These are phyloP conservation scores for Clarias pachynema DNA, from an alignment of 2,797 vertebrate genomes.

Conservation along the genomic window DNA sequence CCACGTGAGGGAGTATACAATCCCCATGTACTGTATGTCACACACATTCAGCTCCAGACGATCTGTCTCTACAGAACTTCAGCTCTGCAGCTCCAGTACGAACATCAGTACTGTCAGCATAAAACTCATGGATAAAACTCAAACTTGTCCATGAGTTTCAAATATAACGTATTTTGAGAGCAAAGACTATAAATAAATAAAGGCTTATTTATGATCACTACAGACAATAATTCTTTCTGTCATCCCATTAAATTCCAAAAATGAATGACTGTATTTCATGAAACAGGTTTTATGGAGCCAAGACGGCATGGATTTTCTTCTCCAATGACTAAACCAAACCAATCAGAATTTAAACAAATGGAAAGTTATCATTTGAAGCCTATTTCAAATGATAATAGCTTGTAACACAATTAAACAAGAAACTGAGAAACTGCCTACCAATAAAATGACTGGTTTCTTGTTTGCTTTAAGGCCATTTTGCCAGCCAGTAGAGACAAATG, in stretches of 20 bases:
- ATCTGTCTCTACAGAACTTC: background rate
- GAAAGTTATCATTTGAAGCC: background rate
- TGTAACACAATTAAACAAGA: background rate
- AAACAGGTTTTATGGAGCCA: background rate
- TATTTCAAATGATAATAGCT: background rate
- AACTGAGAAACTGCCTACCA: background rate
- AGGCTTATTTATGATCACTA: background rate
- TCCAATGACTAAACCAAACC: background rate
- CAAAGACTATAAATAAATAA: background rate
- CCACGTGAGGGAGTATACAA: background rate
- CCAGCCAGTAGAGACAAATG: background rate
- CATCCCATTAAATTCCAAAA: background rate
- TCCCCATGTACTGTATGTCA: background rate
- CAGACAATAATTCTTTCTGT: background rate
- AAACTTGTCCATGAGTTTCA: background rate
- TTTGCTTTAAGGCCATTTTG: background rate
- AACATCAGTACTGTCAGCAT: background rate
- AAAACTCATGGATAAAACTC: background rate
- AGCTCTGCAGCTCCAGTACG: background rate
- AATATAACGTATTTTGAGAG: background rate
- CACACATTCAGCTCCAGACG: background rate
- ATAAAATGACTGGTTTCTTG: background rate
- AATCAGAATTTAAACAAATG: background rate
- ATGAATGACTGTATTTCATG: background rate
- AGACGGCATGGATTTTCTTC: background rate